Evolutionary conservation across 2,888 invertebrate genomes (phyloP).

Genomic region (Cryptus viduatorius): DNA sequence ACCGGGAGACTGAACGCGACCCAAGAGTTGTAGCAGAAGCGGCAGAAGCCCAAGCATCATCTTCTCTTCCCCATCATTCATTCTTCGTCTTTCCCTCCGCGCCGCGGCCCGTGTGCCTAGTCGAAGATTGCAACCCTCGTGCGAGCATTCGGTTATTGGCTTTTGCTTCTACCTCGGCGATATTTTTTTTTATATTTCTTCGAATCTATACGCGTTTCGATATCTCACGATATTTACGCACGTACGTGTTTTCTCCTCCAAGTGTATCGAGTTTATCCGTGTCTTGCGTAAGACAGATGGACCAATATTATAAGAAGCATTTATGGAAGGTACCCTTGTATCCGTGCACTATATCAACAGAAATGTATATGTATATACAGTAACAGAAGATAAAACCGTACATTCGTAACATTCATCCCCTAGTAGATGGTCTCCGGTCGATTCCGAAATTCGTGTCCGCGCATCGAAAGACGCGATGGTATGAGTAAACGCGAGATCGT

Average conservation of each 20-base stretch:
- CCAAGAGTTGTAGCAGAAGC: conserved; percentile 27
- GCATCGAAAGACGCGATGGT: conserved; percentile 13
- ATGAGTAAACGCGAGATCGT: conserved; percentile 51
- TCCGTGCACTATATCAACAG: conserved; percentile 29
- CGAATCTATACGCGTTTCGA: conserved; percentile 54
- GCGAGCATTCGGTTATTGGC: conserved; percentile 4
- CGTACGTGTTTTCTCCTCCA: conserved; percentile 5
- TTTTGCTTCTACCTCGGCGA: conserved; percentile 8
- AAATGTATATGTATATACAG: conserved; percentile 15
- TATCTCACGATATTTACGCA: conserved; percentile 18
- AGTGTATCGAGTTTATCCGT: conserved; percentile 3
- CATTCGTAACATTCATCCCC: conserved; percentile 35
- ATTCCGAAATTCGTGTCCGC: conserved; percentile 16
- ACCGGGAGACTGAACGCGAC: conserved; percentile 66
- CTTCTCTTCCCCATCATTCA: conserved; percentile 48
- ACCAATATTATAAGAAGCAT: conserved; percentile 66
- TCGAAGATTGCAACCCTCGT: conserved; percentile 31
- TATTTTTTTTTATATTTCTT: conserved; percentile 49
- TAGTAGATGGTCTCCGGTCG: conserved; percentile 13
- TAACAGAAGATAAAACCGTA: conserved; percentile 26
- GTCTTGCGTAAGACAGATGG: conserved; percentile 43
- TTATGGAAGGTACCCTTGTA: conserved; percentile 49
- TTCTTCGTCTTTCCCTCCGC: conserved; percentile 41
- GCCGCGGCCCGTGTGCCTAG: conserved; percentile 10
- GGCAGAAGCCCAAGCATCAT: conserved; percentile 47